Base-by-base conservation (phyloP, 2,888 invertebrate species). In the Charanyca ferruginea region DNA sequence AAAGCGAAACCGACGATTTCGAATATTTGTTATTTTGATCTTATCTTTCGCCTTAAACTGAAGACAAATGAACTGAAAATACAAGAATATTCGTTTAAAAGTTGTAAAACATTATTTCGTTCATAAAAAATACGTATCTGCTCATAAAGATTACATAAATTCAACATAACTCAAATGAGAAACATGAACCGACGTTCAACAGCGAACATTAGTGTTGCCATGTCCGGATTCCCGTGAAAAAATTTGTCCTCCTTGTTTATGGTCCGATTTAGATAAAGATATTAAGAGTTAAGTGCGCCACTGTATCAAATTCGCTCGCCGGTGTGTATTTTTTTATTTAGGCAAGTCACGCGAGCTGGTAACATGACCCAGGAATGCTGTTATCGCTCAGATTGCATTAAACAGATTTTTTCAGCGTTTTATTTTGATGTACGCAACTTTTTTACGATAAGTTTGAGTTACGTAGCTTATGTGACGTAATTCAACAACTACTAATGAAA, bases 251-350 rank as follows among this genome's bases (percentile, higher is more conserved):
- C 86, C 77, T 87, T 90, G 88, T 92, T 91, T 90, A 91, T 89
- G 86, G 85, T 77, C 77, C 89, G 90, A 93, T 94, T 94, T 93
- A 91, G 92, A 93, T 94, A 93, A 89, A 93, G 92, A 93, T 93
- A 93, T 93, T 89, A 87, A 83, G 89, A 89, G 89, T 92, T 91
- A 90, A 93, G 89, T 91, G 89, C 88, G 85, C 73, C 84, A 83
- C 84, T 91, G 91, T 91, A 91, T 94, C 94, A 94, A 94, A 94
- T 93, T 93, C 89, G 90, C 87, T 85, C 88, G 90, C 70, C 60
- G 68, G 85, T 81, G 72, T 82, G 80, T 80, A 83, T 73, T 66
- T 66, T 92, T 93, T 94, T 93, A 94, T 94, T 90, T 76, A 69
- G 54, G 59, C 72, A 35, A 79, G 92, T 91, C 95, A 94, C 95